Base-by-base conservation (phyloP, 2,797 vertebrate species). In the Pyrocephalus nanus region DNA sequence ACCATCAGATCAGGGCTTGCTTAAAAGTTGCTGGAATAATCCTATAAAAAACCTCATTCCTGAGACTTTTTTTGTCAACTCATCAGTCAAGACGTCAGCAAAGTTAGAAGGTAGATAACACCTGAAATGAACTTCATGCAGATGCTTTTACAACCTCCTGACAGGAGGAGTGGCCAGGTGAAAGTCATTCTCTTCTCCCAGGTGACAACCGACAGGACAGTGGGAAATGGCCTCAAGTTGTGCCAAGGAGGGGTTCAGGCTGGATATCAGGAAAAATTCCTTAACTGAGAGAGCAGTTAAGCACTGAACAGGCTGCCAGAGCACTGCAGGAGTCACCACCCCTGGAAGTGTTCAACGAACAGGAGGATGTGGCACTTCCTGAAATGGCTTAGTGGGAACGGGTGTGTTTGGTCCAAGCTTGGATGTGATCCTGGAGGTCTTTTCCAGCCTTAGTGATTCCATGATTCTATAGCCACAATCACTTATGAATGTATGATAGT, bases 321-420 rank as follows among this genome's bases (percentile, higher is more conserved):
- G 18, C 36, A 23, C 8, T 9, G 22, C 3, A n/a, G n/a, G 38
- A n/a, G 9, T 51, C 0, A 0, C 51, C 45, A 58, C 17, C 38
- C 38, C 36, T 23, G 45, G 62, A 25, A 72, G 5, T 38, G n/a
- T 20, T 25, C 29, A 29, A 43, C 58, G 51, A 21, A 25, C 20
- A 16, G n/a, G 38, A 2, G 12, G 29, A 40, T 34, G 11, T 30
- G 53, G n/a, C 23, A 17, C 11, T 66, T 66, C 4, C 6, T 30
- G 18, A 18, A 15, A 4, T 12, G 14, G 10, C 18, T 76, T 30
- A 48, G 6, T 22, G 30, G 17, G 25, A 21, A 8, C 3, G 25
- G 8, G n/a, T 11, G 34, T 3, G 6, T 36, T 55, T 2, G 1
- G 9, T 22, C 20, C 1, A 34, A 48, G 25, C 12, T n/a, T 45